Base-by-base conservation (phyloP, 2,797 vertebrate species). In the Schizopygopsis malacanthus region DNA sequence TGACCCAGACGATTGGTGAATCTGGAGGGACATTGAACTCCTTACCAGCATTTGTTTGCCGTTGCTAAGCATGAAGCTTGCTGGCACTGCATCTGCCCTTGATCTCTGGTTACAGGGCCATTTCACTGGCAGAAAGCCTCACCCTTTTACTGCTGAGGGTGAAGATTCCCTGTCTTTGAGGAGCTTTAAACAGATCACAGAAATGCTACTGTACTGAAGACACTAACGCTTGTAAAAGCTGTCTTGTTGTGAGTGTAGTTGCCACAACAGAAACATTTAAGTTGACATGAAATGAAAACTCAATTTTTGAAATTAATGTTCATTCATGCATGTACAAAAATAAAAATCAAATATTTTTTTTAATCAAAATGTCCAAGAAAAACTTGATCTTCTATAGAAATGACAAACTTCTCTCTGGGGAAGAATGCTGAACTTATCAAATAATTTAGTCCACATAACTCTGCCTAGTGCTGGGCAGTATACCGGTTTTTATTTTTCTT, bases 21-120 rank as follows among this genome's bases (percentile, higher is more conserved):
- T 87, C 82, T 67, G 65, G 70, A 39, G 79, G 89, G 90, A 91
- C 84, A 91, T 81, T 59, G 54, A 89, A 93, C 88, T 92, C 91
- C 63, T 89, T 88, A 13, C 79, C 90, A 92, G 91, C 89, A 91
- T 95, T 94, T 94, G 94, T 92, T 93, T 95, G 90, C 88, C 3
- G 65, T 92, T 95, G 93, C 95, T 94, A 94, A 85, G 43, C 67
- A 92, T 89, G 89, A 93, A 93, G 93, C 91, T 91, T 93, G 91
- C 86, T 91, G 92, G 94, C 90, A 94, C 93, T 94, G 93, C 94
- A 95, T 92, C 93, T 94, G 94, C 89, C 92, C 82, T 85, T 89
- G 81, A 88, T 94, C 95, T 97, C 96, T 33, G 81, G 89, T 96
- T 97, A 96, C 96, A 90, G 65, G 65, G 81, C 71, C 33, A 73